Evolutionary conservation across 2,888 invertebrate species (phyloP).

Genomic region (Plebejus anna): DNA sequence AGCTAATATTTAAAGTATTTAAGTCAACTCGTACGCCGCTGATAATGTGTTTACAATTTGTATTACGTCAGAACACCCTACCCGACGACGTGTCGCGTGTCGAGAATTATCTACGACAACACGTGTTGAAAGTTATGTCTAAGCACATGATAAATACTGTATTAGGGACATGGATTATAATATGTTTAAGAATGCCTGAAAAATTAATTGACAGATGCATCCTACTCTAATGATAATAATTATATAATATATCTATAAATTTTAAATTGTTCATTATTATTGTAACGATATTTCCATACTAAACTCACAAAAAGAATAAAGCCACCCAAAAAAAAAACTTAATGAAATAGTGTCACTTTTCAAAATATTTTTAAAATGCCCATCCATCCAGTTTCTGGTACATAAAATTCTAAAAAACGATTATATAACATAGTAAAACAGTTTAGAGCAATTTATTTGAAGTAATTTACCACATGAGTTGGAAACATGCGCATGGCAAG

Average conservation of each 20-base stretch:
- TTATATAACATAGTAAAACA: constrained; percentile 16
- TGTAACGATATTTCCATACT: no score
- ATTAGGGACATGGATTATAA: neutral
- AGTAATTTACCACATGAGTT: constrained; percentile 30
- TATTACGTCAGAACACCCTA: constrained; percentile 14
- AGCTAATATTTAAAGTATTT: constrained; percentile 71
- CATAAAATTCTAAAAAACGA: constrained; percentile 13
- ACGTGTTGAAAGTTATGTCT: neutral
- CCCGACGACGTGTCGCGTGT: constrained; percentile 14
- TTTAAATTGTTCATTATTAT: no score
- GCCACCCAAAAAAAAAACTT: neutral
- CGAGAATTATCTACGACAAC: constrained; percentile 1
- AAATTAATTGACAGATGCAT: neutral
- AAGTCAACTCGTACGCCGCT: constrained; percentile 33
- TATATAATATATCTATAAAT: no score
- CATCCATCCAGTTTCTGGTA: constrained; percentile 18
- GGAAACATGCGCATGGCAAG: constrained; percentile 52
- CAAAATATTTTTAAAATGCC: neutral
- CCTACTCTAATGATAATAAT: no score
- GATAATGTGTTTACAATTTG: constrained; percentile 23
- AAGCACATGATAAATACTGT: neutral
- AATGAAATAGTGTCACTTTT: neutral
- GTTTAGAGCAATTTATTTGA: constrained; percentile 20
- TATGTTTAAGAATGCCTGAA: neutral
- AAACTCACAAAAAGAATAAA: no score